Evolutionary conservation across 2,113 vertebrate genomes (phyloP), one percentile per base, ranked within the genome.

Genomic region (Lipotes vexillifer): DNA sequence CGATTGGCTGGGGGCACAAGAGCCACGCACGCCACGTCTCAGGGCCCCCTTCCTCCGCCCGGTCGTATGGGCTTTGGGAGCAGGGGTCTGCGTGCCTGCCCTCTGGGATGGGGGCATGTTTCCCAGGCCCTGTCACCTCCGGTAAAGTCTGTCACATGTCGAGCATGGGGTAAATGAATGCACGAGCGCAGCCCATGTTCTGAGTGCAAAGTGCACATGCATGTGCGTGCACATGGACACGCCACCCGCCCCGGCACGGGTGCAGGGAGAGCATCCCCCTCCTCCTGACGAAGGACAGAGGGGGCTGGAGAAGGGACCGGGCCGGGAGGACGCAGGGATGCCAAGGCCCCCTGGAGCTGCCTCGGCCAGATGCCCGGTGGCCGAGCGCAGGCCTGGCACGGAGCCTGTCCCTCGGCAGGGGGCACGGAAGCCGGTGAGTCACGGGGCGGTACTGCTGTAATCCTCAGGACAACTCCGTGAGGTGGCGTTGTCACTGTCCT

Each of bases 371-470:
- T 1, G 8, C 59, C 59, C 0, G 3, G 23, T 10, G 59, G 59
- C 59, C 23, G 8, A 61, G 23, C 23, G 23, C 21, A 3, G 59
- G 59, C 52, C 97, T 98, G 97, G 75, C 96, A 74, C 83, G 49
- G 75, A 82, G 96, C 69, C 75, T 21, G 23, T 61, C 59, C 59
- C 23, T 61, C 23, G 1, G 23, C 59, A 11, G 59, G 59, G 21
- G 59, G 9, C 59, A 9, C 23, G 3, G 55, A 20, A 57, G 55
- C 55, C 55, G 2, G 55, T 2, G 55, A 57, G 55, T 57, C 55
- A 57, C 20, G 6, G 18, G n/a, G n/a, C n/a, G n/a, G n/a, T n/a
- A n/a, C n/a, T n/a, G n/a, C n/a, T n/a, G n/a, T n/a, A n/a, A n/a
- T n/a, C n/a, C n/a, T n/a, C n/a, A n/a, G n/a, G n/a, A n/a, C n/a